Conservation (phyloP, 2,113 vertebrate species). For the Aythya baeri region DNA sequence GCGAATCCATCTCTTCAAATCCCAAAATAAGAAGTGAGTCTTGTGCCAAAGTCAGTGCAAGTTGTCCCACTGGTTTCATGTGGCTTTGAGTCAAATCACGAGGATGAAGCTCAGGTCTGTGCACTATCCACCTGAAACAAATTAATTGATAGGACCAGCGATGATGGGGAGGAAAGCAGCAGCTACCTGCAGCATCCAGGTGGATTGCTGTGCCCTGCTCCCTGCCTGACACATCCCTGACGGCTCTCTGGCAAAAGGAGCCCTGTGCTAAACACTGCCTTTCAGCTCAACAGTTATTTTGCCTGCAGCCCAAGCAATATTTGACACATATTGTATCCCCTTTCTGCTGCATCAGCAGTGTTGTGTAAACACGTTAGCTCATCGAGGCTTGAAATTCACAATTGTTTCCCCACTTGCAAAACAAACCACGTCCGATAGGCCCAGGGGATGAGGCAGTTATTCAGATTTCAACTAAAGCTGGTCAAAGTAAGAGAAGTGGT, state of each 20-base stretch:
- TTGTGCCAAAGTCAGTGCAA: background rate
- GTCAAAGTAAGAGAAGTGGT: background rate
- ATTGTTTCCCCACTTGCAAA: slow-evolving; percentile 39
- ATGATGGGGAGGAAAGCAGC: background rate
- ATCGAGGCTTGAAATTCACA: background rate
- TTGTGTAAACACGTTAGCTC: slow-evolving; percentile 35
- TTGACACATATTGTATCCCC: slow-evolving; percentile 33
- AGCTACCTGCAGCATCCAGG: background rate
- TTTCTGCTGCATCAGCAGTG: slow-evolving; percentile 34
- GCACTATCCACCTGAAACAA: background rate
- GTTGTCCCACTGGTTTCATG: background rate
- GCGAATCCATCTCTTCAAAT: background rate
- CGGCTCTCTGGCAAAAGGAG: slow-evolving; percentile 17
- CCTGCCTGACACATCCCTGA: fast-evolving
- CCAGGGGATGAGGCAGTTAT: background rate
- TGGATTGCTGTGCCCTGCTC: background rate
- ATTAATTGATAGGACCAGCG: background rate
- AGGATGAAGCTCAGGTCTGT: background rate
- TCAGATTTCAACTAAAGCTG: slow-evolving; percentile 17
- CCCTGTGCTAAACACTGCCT: background rate
- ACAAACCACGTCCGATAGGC: slow-evolving; percentile 16
- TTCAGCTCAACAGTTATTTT: slow-evolving; percentile 27
- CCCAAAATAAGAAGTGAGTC: background rate
- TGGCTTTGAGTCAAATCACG: background rate
- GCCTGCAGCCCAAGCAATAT: slow-evolving; percentile 44